Evolutionary conservation across 2,113 vertebrate species (phyloP).

Genomic region (Cettia cetti): DNA sequence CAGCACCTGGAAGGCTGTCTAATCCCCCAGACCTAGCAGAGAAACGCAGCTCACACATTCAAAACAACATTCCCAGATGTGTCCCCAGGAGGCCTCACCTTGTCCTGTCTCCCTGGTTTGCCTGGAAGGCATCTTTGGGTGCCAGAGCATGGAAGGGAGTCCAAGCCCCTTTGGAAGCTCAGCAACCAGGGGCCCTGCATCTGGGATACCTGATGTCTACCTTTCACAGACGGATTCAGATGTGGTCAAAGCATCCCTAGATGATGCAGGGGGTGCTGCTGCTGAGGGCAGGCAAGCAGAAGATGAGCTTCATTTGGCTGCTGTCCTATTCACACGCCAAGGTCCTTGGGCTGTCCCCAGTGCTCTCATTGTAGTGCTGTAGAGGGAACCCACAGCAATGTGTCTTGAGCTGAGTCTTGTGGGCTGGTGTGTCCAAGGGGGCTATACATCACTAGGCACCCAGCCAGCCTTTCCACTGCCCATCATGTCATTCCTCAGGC

Average conservation of each 20-base stretch:
- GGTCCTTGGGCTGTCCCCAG: neutral
- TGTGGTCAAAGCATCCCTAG: neutral
- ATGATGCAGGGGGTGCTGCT: neutral
- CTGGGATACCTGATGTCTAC: neutral
- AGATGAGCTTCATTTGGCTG: neutral
- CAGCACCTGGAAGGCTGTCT: neutral
- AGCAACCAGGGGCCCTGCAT: neutral
- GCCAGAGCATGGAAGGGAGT: neutral
- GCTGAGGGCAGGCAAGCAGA: neutral
- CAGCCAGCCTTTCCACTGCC: neutral
- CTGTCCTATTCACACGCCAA: neutral
- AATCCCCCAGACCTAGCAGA: neutral
- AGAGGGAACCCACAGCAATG: neutral
- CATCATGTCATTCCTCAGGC: accelerated
- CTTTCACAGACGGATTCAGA: neutral
- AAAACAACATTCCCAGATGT: neutral
- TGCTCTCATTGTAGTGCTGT: accelerated
- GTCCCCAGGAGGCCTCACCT: neutral
- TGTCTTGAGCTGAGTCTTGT: neutral
- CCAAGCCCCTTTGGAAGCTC: neutral
- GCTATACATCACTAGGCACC: neutral
- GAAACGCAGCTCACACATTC: accelerated
- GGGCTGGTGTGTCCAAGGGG: neutral
- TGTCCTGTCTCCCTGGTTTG: neutral
- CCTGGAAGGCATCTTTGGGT: neutral